These are phyloP conservation scores for Dynastes grantii DNA, from an alignment of 2,888 invertebrate species.

Conservation along the genomic window DNA sequence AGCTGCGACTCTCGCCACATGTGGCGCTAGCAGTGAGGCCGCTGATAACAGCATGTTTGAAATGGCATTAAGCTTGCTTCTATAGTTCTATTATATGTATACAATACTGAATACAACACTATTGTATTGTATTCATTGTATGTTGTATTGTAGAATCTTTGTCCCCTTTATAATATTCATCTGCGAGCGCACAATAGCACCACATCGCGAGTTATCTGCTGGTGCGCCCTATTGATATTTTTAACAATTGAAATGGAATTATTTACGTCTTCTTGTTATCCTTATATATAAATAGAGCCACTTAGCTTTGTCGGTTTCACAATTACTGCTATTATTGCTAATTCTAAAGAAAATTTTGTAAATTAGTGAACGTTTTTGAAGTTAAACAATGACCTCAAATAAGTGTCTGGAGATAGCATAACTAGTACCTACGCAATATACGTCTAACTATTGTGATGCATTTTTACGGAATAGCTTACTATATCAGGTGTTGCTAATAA, in stretches of 20 bases:
- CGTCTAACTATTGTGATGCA: not conserved
- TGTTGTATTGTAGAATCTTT: conserved; percentile 70
- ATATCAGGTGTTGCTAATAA: no score
- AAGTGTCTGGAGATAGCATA: not conserved
- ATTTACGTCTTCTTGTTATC: conserved; percentile 60
- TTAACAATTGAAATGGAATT: conserved; percentile 60
- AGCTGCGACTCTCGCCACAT: conserved; percentile 61
- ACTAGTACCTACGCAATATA: no score
- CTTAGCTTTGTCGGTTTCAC: conserved; percentile 54
- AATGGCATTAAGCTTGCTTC: conserved; percentile 71
- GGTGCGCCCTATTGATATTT: conserved; percentile 68
- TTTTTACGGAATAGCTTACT: not conserved
- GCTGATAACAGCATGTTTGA: conserved; percentile 70
- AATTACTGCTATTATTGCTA: conserved; percentile 43
- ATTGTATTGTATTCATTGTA: conserved; percentile 70
- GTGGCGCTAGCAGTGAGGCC: conserved; percentile 62
- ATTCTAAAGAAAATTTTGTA: conserved; percentile 28
- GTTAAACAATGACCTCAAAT: not conserved
- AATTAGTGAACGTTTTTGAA: not conserved
- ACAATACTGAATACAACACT: conserved; percentile 70
- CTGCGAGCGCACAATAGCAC: conserved; percentile 68
- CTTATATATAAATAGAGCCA: conserved; percentile 56
- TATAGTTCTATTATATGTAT: conserved; percentile 71
- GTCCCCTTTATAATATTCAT: conserved; percentile 71
- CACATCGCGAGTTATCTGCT: conserved; percentile 69